These are phyloP conservation scores for Ciconia stormi DNA, from an alignment of 2,113 vertebrate genomes.

Conservation along the genomic window DNA sequence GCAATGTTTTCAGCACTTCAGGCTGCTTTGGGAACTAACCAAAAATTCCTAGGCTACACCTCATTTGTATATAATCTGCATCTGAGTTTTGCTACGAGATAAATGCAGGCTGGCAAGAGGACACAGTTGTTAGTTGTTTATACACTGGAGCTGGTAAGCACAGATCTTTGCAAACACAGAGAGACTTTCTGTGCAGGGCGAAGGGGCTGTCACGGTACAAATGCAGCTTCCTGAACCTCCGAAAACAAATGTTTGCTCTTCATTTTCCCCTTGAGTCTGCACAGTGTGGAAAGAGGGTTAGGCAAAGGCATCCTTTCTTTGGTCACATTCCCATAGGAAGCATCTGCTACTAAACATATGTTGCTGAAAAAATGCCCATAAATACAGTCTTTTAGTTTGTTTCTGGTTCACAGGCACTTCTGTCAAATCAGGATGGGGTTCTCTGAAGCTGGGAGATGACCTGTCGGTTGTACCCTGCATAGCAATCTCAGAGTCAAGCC, in stretches of 20 bases:
- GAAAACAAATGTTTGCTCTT: conserved; percentile 36
- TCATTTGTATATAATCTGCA: not conserved
- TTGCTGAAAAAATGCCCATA: not conserved
- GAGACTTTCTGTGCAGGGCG: not conserved
- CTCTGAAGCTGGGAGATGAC: not conserved
- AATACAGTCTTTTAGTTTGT: not conserved
- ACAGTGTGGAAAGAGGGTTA: conserved; percentile 34
- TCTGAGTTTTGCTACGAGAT: not conserved
- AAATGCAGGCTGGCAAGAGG: not conserved
- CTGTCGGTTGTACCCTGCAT: not conserved
- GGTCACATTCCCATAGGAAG: conserved; percentile 56
- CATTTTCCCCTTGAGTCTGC: conserved; percentile 6
- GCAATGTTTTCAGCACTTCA: not conserved
- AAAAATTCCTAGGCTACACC: not conserved
- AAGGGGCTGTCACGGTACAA: not conserved
- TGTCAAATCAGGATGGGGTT: not conserved
- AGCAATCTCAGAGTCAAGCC: not conserved
- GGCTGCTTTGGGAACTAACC: not conserved
- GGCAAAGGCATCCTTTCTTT: not conserved
- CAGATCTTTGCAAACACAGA: not conserved
- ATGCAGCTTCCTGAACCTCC: conserved; percentile 7
- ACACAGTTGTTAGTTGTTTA: conserved; percentile 7
- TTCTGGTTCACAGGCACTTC: not conserved
- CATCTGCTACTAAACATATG: conserved; percentile 62
- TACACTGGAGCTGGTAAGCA: not conserved